Base-by-base conservation (phyloP, 2,888 invertebrate genomes). In the Aplocera efformata region DNA sequence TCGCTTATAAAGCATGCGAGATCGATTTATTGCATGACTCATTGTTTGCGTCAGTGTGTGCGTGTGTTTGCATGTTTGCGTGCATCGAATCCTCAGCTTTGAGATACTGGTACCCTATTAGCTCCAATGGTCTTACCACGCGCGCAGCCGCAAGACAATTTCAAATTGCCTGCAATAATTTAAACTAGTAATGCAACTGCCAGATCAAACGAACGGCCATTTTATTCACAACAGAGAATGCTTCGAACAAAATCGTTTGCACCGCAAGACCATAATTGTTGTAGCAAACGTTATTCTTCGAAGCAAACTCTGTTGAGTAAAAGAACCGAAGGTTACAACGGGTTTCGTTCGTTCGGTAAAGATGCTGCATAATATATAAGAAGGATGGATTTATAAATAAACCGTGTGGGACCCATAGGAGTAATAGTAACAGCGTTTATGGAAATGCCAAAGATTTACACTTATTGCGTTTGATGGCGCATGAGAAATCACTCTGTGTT, bases 81-180 rank as follows among this genome's bases (percentile, higher is more conserved):
- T 44, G 28, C 35, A 1, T 21, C 1, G 7, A 39, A 22, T 25
- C 29, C 11, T 8, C 10, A 36, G 24, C 11, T 31, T 30, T 32
- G 23, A 45, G 30, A 41, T 32, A 45, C 45, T 40, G 32, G 40
- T 36, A 30, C 36, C 20, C 32, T 27, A 37, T 45, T 40, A 40
- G 36, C 29, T 37, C 36, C 36, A 33, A 41, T 40, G 45, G 45
- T 29, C 25, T 40, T 10, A 39, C 53, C 63, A 48, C 51, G 56
- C 59, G 60, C 60, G 50, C 51, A 61, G 75, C 77, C 77, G 65
- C 75, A 64, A 77, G 78, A 77, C 77, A 76, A 74, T 70, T 76
- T 75, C 68, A 77, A 79, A 78, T 78, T 75, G 72, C 76, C 48
- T 54, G 67, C 70, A 64, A 79, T 79, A 79, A 74, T 72, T 78